Conservation (phyloP, 2,113 vertebrate species). For the Myiopsitta monachus region DNA sequence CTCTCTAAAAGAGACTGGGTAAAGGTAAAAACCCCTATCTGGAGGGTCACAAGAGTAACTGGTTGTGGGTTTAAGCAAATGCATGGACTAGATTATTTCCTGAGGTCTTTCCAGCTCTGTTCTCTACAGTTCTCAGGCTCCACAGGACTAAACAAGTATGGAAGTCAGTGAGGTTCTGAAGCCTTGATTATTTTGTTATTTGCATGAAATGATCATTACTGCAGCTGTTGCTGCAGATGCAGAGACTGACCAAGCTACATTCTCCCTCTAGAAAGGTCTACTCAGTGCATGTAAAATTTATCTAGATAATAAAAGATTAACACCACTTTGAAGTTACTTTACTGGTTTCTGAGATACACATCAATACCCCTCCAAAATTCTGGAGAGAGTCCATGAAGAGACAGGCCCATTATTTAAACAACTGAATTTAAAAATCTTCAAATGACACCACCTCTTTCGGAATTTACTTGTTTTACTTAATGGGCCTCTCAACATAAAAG, state of each 20-base stretch:
- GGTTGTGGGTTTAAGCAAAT: neutral
- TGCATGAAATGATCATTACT: neutral
- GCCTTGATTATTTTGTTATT: neutral
- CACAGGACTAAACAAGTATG: neutral
- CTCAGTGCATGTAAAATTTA: neutral
- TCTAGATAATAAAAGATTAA: constrained; percentile 1
- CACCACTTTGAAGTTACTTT: neutral
- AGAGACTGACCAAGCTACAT: neutral
- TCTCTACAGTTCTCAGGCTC: neutral
- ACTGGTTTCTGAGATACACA: neutral
- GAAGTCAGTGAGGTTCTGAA: neutral
- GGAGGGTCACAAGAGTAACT: neutral
- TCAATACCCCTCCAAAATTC: constrained; percentile 27
- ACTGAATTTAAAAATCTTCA: neutral
- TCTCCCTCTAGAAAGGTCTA: neutral
- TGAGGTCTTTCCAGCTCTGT: neutral
- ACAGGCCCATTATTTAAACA: constrained; percentile 28
- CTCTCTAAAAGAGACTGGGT: neutral
- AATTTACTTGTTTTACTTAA: constrained; percentile 33
- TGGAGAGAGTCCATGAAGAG: neutral
- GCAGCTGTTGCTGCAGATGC: neutral
- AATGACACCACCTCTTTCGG: neutral
- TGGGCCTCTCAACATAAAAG: constrained; percentile 6
- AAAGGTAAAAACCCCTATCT: neutral
- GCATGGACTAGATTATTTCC: neutral